Conservation (phyloP, 1,140 invertebrate species). For the Agraylea sexmaculata region DNA sequence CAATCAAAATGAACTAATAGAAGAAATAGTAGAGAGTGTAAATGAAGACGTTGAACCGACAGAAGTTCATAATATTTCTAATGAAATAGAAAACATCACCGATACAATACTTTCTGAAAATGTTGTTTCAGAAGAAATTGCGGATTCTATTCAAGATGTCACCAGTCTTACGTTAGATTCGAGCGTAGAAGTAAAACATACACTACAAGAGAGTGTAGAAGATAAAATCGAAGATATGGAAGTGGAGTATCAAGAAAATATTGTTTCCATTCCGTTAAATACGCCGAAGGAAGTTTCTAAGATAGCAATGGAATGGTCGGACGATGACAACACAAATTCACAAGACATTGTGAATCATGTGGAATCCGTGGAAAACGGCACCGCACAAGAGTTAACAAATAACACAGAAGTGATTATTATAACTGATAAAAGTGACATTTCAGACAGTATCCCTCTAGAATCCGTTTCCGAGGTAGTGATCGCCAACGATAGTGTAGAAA, state of each 20-base stretch:
- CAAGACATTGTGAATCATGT: too few species aligned
- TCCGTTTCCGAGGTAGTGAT: conserved; percentile 21
- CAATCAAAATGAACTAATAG: conserved; percentile 8
- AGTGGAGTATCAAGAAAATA: too few species aligned
- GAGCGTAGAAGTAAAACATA: too few species aligned
- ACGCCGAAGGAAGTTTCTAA: conserved; percentile 7
- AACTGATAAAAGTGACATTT: conserved; percentile 3
- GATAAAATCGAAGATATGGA: too few species aligned
- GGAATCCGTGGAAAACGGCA: too few species aligned
- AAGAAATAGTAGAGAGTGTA: not conserved
- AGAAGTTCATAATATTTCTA: conserved; percentile 3
- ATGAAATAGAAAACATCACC: not conserved
- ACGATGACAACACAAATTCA: conserved; percentile 28
- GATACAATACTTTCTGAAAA: not conserved
- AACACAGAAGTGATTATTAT: conserved; percentile 4
- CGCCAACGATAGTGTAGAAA: conserved; percentile 6
- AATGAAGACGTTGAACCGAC: not conserved
- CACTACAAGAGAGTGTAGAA: too few species aligned
- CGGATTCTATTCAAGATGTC: not conserved
- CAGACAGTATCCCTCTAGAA: conserved; percentile 7
- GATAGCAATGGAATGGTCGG: conserved; percentile 35
- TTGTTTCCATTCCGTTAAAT: too few species aligned
- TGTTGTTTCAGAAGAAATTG: not conserved
- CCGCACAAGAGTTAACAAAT: not conserved
- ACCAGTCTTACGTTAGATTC: not conserved